Evolutionary conservation across 2,113 vertebrate genomes (phyloP).

Genomic region (Rhodinocichla rosea): DNA sequence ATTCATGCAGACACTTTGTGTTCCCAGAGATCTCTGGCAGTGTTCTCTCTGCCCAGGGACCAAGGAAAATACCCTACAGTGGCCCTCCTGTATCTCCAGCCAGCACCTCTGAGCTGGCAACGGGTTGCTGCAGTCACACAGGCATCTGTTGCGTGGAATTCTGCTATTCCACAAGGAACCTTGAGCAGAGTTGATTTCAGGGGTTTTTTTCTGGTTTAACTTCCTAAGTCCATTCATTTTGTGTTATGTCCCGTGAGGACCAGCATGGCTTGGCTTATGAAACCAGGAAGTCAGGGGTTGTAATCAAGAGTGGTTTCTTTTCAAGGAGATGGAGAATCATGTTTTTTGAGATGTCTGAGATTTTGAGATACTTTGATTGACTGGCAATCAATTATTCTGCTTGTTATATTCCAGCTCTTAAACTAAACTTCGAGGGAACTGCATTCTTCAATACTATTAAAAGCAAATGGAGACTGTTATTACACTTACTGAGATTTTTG

Average conservation of each 20-base stretch:
- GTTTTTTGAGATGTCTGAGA: not conserved
- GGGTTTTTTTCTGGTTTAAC: not conserved
- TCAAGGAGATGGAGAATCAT: not conserved
- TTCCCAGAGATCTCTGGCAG: not conserved
- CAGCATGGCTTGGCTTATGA: not conserved
- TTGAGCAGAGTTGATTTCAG: not conserved
- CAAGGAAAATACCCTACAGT: not conserved
- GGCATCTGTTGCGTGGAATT: not conserved
- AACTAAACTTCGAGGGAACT: not conserved
- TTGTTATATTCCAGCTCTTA: not conserved
- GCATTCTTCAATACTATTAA: not conserved
- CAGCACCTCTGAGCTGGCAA: not conserved
- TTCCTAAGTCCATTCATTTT: not conserved
- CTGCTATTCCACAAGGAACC: not conserved
- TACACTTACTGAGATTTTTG: not conserved
- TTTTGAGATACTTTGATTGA: not conserved
- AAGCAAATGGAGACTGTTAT: not conserved
- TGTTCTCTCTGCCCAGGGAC: not conserved
- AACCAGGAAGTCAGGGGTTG: not conserved
- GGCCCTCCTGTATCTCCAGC: not conserved
- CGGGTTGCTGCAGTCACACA: not conserved
- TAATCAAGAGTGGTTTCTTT: not conserved
- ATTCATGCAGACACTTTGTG: not conserved
- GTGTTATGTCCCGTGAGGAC: not conserved
- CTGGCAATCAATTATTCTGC: not conserved